These are phyloP conservation scores for Tubiluchus corallicola DNA, from an alignment of 2,888 invertebrate species.

Conservation along the genomic window DNA sequence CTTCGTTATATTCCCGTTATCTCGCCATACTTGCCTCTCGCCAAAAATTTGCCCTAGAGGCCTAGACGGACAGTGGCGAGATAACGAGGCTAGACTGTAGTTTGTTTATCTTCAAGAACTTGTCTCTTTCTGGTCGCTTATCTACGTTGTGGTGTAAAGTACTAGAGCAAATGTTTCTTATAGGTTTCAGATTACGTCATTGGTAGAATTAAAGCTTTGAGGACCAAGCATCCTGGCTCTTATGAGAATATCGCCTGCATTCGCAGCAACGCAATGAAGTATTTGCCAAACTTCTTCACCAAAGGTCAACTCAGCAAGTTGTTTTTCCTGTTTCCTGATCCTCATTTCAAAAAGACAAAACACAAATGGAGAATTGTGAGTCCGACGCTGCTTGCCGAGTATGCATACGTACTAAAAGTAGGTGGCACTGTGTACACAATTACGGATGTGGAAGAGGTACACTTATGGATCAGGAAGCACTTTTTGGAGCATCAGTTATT, in stretches of 20 bases:
- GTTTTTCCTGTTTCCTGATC: constrained; percentile 98
- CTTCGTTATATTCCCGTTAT: no score
- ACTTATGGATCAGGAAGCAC: constrained; percentile 91
- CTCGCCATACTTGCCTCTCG: no score
- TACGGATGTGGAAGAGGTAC: constrained; percentile 89
- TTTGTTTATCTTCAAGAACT: no score
- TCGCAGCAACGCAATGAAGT: constrained; percentile 96
- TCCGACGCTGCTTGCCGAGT: constrained; percentile 75
- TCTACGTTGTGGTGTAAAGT: no score
- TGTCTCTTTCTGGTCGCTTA: no score
- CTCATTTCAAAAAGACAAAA: constrained; percentile 95
- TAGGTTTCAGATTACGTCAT: constrained; percentile 82
- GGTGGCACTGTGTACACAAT: constrained; percentile 81
- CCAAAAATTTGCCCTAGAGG: no score
- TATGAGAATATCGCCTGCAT: constrained; percentile 88
- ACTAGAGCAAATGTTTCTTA: no score
- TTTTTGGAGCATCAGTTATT: constrained; percentile 78
- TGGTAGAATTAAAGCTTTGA: constrained; percentile 69
- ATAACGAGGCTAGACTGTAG: no score
- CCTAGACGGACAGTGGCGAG: no score
- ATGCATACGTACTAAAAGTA: constrained; percentile 74
- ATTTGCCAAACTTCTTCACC: constrained; percentile 84
- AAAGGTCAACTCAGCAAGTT: constrained; percentile 90
- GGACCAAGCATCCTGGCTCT: constrained; percentile 48
- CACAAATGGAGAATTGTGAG: constrained; percentile 99